phyloP scores from a whole-genome alignment of 2,113 vertebrate species.

The Centropristis striata region DNA sequence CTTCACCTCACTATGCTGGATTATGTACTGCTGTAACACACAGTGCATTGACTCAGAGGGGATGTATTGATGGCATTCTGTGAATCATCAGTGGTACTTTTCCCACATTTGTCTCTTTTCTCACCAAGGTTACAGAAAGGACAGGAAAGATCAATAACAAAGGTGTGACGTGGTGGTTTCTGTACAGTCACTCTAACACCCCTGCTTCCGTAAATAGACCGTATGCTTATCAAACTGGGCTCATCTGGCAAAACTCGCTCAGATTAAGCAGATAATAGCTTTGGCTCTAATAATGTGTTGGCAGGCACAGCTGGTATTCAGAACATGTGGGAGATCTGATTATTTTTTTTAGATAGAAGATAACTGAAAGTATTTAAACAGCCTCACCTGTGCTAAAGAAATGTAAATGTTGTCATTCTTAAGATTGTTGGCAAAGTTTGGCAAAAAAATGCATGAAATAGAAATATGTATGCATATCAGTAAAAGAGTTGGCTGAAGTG shows the following conservation, averaged over 20 bases:
- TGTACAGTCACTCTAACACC: not conserved
- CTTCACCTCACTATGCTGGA: not conserved
- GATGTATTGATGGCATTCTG: not conserved
- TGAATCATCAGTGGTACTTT: conserved; percentile 36
- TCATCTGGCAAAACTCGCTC: conserved; percentile 1
- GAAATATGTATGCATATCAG: too few relatives aligned
- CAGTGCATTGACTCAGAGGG: conserved; percentile 25
- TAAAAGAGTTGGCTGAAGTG: too few relatives aligned
- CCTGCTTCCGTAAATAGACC: not conserved
- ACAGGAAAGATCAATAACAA: conserved; percentile 6
- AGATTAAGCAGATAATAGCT: not conserved
- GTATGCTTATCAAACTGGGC: not conserved
- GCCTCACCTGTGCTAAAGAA: not conserved
- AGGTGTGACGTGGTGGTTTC: conserved; percentile 5
- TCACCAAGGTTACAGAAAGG: not conserved
- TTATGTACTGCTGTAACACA: conserved; percentile 1
- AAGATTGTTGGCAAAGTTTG: not conserved
- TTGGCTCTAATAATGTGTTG: not conserved
- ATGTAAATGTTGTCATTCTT: not conserved
- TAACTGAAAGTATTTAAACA: not conserved
- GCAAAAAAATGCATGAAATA: not conserved
- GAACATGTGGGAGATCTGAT: not conserved
- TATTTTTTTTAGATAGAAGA: not conserved
- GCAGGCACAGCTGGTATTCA: not conserved
- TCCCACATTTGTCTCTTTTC: not conserved